Evolutionary conservation across 1,140 invertebrate genomes (phyloP), one percentile per base, ranked within the genome.

Genomic region (Sinella curviseta): DNA sequence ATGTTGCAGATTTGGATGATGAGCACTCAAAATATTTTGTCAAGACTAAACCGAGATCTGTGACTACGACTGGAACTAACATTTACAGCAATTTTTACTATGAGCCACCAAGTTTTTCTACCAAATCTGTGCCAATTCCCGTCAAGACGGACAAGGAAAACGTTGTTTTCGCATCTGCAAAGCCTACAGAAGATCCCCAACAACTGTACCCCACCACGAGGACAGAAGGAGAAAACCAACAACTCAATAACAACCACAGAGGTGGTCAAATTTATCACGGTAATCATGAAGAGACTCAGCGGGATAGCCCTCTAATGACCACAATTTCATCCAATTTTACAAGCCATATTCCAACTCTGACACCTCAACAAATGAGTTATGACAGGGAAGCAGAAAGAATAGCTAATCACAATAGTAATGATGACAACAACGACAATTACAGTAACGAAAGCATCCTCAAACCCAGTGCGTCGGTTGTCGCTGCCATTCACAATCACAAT

Each of bases 21-120:
- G 55, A 78, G 57, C 80, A 81, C 31, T 75, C 65, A 24, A 77
- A 78, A 55, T 81, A 81, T 57, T 81, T 81, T 67, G 73, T 81
- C 3, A 81, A 81, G 28, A 81, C 80, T 0, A 77, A 76, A 39
- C 80, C 80, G 3, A 78, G 77, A 60, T 28, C 24, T 67, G 77
- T 67, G 16, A 4, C 54, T 26, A 2, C 77, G 12, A 2, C 77
- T 14, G 31, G 65, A n/a, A 70, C 26, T 70, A 70, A 33, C n/a
- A 30, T 70, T 24, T 70, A 70, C 65, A 70, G 31, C 31, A 70
- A 70, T 33, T 70, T 70, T 33, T 70, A 70, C 30, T 70, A 70
- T n/a, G 65, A 70, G 31, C 65, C 65, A n/a, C 65, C 65, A 33
- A 70, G 65, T 33, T 70, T 70, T n/a, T 70, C 65, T 16, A 70